Percentiles rank a stretch among this genome's conserved stretches.
Evolutionary conservation across 2,888 invertebrate genomes (phyloP).

Genomic region (Caenorhabditis doughertyi): DNA sequence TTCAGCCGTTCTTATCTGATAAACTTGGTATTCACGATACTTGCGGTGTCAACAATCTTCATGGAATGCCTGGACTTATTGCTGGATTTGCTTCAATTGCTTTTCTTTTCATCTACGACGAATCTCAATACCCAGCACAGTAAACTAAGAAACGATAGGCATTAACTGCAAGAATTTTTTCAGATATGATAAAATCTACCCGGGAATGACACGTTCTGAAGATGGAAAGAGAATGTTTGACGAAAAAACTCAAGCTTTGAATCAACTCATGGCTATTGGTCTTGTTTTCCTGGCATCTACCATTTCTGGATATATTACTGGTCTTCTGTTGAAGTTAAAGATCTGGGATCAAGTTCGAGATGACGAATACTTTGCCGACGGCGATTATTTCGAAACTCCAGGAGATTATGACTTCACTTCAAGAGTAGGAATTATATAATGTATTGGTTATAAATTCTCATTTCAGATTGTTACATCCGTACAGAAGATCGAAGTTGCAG

Average conservation of each 20-base stretch:
- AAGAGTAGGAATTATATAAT: constrained; percentile 62
- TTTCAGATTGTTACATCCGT: constrained; percentile 75
- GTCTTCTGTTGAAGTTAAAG: constrained; percentile 73
- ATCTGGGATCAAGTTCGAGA: constrained; percentile 77
- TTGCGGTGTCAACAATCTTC: constrained; percentile 79
- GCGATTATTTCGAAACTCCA: constrained; percentile 80
- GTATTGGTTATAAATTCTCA: not conserved
- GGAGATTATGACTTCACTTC: constrained; percentile 81
- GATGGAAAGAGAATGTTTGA: constrained; percentile 82
- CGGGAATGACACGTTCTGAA: constrained; percentile 60
- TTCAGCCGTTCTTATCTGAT: constrained; percentile 87
- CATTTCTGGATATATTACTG: constrained; percentile 88
- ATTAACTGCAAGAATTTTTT: no score
- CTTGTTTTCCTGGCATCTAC: constrained; percentile 88
- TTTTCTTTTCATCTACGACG: constrained; percentile 70
- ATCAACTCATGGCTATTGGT: constrained; percentile 88
- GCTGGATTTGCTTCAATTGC: constrained; percentile 70
- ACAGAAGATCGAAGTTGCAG: constrained; percentile 76
- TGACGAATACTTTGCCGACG: constrained; percentile 76
- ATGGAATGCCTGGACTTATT: constrained; percentile 78
- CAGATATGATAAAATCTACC: constrained; percentile 72
- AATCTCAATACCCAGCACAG: constrained; percentile 62
- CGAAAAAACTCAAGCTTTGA: constrained; percentile 89
- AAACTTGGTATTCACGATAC: constrained; percentile 86
- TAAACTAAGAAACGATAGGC: constrained; percentile 7